phyloP scores from a whole-genome alignment of 1,140 invertebrate species.

The Lordiphosa clarofinis region DNA sequence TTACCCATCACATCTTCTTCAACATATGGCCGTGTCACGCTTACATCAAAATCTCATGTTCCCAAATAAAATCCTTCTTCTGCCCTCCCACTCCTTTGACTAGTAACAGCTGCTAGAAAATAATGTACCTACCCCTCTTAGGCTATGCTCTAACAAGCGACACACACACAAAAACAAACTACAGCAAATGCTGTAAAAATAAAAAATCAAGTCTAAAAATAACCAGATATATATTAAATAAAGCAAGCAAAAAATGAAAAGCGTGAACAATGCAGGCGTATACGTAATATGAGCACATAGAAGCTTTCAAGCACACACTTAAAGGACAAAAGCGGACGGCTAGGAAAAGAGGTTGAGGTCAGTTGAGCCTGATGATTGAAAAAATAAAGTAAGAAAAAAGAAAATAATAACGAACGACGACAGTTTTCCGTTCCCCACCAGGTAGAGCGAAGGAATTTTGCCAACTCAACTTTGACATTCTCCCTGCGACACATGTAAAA shows the following conservation, averaged over 20 bases:
- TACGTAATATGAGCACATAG: conserved; percentile 39
- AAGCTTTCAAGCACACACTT: conserved; percentile 1
- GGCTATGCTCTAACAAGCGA: conserved; percentile 15
- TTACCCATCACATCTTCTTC: conserved; percentile 6
- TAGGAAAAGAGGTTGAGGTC: conserved; percentile 10
- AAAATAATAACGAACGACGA: conserved; percentile 25
- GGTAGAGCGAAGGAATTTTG: not conserved
- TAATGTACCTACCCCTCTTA: not conserved
- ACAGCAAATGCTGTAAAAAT: conserved; percentile 16
- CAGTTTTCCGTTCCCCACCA: conserved; percentile 6
- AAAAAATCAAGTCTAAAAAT: conserved; percentile 23
- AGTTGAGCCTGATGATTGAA: conserved; percentile 11
- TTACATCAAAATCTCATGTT: conserved; percentile 57
- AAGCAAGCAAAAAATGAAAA: conserved; percentile 11
- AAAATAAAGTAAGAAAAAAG: conserved; percentile 15
- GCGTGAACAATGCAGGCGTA: conserved; percentile 44
- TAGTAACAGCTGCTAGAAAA: conserved; percentile 17
- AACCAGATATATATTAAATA: conserved; percentile 32
- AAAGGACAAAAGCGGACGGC: conserved; percentile 3
- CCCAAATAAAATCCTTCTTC: conserved; percentile 31
- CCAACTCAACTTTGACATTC: conserved; percentile 58
- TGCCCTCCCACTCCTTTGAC: not conserved
- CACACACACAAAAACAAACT: conserved; percentile 1
- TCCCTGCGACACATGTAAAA: conserved; percentile 7
- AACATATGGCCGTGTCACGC: conserved; percentile 44